phyloP scores from a whole-genome alignment of 1,140 invertebrate species.

The Penaeus vannamei region DNA sequence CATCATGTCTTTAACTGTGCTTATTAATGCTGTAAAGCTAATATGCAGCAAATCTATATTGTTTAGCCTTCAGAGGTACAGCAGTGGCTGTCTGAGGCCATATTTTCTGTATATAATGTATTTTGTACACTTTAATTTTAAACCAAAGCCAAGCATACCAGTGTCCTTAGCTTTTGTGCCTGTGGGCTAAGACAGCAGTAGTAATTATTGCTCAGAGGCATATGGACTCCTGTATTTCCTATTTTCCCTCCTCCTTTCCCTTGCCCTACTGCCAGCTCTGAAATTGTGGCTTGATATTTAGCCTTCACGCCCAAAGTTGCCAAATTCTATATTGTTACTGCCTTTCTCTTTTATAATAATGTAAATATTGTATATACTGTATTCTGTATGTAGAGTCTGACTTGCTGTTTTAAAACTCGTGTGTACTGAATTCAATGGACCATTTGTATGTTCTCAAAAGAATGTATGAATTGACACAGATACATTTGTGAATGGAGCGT shows the following conservation, averaged over 20 bases:
- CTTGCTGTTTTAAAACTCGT: conserved; percentile 31
- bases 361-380: conserved; percentile 58
- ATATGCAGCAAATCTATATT: too few species aligned
- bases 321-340: conserved; percentile 61
- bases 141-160: conserved; percentile 62
- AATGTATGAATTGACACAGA: conserved; percentile 38
- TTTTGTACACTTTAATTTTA: conserved; percentile 34
- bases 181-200: conserved; percentile 52
- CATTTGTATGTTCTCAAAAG: conserved; percentile 43
- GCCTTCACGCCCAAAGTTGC: conserved; percentile 56
- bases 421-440: conserved; percentile 37
- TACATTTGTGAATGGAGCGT: conserved; percentile 2
- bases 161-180: conserved; percentile 63
- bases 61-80: too few species aligned
- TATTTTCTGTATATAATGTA: conserved; percentile 31
- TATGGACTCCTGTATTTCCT: conserved; percentile 39
- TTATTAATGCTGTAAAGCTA: too few species aligned
- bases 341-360: conserved; percentile 45
- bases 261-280: not conserved
- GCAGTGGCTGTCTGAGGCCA: not conserved
- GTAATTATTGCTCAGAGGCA: conserved; percentile 31
- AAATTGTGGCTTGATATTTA: conserved; percentile 33
- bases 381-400: conserved; percentile 36
- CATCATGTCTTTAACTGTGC: conserved; percentile 33
- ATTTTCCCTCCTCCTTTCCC: conserved; percentile 9